Conservation (phyloP, 1,140 invertebrate species). For the Halyomorpha halys region DNA sequence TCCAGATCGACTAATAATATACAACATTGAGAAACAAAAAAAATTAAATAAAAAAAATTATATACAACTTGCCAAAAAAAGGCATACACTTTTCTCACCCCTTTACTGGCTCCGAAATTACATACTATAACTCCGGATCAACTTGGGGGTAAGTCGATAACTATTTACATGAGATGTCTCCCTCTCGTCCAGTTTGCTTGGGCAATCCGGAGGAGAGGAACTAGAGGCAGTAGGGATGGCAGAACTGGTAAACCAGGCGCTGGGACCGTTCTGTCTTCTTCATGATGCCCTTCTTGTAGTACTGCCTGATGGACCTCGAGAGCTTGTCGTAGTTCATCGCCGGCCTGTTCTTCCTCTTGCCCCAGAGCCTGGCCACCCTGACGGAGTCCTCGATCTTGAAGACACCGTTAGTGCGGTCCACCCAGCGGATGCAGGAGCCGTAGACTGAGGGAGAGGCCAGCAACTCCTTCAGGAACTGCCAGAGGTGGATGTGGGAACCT, state of each 20-base stretch:
- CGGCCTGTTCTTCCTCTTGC: conserved; percentile 90
- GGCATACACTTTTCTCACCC: conserved; percentile 30
- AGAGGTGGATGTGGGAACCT: conserved; percentile 91
- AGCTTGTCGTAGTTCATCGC: conserved; percentile 99
- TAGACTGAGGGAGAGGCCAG: conserved; percentile 74
- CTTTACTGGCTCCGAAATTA: conserved; percentile 2
- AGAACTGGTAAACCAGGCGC: conserved; percentile 97
- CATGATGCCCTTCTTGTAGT: conserved; percentile 99
- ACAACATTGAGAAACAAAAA: conserved; percentile 18
- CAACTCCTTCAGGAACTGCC: conserved; percentile 97
- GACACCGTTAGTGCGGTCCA: conserved; percentile 85
- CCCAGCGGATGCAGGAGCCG: conserved; percentile 90
- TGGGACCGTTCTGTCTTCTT: conserved; percentile 98
- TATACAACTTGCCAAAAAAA: conserved; percentile 28
- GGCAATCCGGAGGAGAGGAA: conserved; percentile 1
- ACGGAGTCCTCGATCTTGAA: conserved; percentile 99
- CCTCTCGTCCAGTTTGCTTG: neutral
- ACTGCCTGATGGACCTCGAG: conserved; percentile 93
- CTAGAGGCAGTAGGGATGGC: conserved; percentile 83
- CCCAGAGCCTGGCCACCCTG: conserved; percentile 90
- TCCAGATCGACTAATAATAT: conserved; percentile 31
- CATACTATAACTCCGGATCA: conserved; percentile 15
- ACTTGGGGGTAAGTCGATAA: conserved; percentile 11
- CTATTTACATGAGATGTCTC: neutral
- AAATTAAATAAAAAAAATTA: conserved; percentile 24